These are phyloP conservation scores for Zelostemma sp. DNA, from an alignment of 1,140 invertebrate species.

Conservation along the genomic window DNA sequence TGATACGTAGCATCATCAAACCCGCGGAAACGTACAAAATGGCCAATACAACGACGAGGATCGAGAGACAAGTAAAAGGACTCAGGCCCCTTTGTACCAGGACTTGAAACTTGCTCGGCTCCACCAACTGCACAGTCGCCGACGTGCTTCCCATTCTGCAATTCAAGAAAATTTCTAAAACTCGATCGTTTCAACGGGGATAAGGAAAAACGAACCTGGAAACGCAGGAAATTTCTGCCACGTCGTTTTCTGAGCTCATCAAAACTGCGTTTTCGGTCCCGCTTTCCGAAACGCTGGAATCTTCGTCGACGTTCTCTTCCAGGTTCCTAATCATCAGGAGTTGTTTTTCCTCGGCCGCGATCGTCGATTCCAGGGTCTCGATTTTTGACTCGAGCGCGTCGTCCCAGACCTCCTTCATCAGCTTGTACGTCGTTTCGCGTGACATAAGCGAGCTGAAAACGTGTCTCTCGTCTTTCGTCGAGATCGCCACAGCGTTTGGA, in stretches of 20 bases:
- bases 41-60: slow-evolving; percentile 39
- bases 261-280: slow-evolving; percentile 57
- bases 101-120: slow-evolving; percentile 35
- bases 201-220: neutral
- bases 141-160: too few species aligned
- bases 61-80: slow-evolving; percentile 31
- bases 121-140: slow-evolving; percentile 26
- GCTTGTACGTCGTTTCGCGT: slow-evolving; percentile 85
- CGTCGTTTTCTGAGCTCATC: neutral
- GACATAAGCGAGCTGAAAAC: slow-evolving; percentile 92
- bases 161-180: too few species aligned
- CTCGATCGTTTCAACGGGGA: neutral
- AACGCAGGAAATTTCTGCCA: neutral
- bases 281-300: slow-evolving; percentile 69
- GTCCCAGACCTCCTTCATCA: slow-evolving; percentile 85
- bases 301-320: slow-evolving; percentile 61
- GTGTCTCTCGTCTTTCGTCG: slow-evolving; percentile 86
- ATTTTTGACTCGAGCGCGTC: slow-evolving; percentile 59
- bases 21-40: slow-evolving; percentile 64
- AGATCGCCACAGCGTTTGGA: slow-evolving; percentile 91
- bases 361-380: slow-evolving; percentile 41
- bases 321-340: slow-evolving; percentile 57
- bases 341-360: slow-evolving; percentile 52
- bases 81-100: slow-evolving; percentile 24
- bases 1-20: slow-evolving; percentile 66